Percentiles rank a stretch among this genome's conserved stretches.
These are phyloP conservation scores for Akabosia matsudoensis DNA, from an alignment of 1,140 invertebrate genomes.

Conservation along the genomic window DNA sequence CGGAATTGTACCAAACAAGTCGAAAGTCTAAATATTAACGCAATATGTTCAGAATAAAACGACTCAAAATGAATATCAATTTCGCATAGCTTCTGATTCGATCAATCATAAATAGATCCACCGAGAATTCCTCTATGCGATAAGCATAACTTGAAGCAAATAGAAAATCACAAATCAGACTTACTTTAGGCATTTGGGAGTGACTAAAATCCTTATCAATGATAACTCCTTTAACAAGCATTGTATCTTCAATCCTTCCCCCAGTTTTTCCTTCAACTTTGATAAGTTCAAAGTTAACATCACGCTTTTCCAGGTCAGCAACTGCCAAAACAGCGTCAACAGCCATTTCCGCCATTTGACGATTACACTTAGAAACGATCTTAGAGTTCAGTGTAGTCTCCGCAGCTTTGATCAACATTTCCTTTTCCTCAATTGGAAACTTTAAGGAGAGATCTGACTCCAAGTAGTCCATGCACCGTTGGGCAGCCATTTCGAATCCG, in stretches of 20 bases:
- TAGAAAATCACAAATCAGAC: background rate
- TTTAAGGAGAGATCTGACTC: constrained; percentile 77
- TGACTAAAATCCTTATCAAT: constrained; percentile 99
- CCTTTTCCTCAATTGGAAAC: constrained; percentile 79
- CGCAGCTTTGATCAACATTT: constrained; percentile 88
- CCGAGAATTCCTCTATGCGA: constrained; percentile 46
- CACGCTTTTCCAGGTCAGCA: constrained; percentile 86
- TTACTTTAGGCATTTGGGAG: constrained; percentile 97
- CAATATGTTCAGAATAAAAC: background rate
- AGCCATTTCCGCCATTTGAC: constrained; percentile 98
- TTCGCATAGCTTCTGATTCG: constrained; percentile 46
- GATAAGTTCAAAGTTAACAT: constrained; percentile 99
- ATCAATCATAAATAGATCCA: constrained; percentile 33
- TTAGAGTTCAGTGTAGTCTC: constrained; percentile 99
- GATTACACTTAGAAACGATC: constrained; percentile 89
- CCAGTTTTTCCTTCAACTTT: constrained; percentile 99
- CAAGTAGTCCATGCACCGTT: constrained; percentile 80
- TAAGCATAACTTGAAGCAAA: background rate
- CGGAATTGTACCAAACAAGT: too few species aligned
- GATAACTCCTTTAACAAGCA: constrained; percentile 93
- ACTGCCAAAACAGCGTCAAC: constrained; percentile 93
- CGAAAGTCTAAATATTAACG: background rate
- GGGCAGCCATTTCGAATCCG: constrained; percentile 96
- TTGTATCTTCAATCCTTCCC: constrained; percentile 93
- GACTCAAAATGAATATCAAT: constrained; percentile 28